Percentiles rank a stretch among this genome's conserved stretches.
These are phyloP conservation scores for Ophonus ardosiacus DNA, from an alignment of 2,888 invertebrate genomes.

Conservation along the genomic window DNA sequence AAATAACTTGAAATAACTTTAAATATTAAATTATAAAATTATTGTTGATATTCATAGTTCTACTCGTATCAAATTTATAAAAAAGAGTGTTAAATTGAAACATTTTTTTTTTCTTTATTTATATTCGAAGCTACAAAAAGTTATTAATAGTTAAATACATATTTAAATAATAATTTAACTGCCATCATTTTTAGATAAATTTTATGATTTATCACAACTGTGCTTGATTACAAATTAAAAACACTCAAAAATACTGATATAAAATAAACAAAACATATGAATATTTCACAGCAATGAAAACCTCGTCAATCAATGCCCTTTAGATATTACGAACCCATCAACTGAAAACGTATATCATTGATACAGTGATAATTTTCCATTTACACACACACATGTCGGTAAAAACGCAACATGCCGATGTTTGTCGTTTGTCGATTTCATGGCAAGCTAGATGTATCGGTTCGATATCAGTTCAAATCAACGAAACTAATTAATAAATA, in stretches of 20 bases:
- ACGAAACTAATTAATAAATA: slow-evolving; percentile 57
- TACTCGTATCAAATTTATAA: neutral
- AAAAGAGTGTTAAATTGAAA: neutral
- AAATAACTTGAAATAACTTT: no score
- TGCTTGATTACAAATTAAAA: slow-evolving; percentile 17
- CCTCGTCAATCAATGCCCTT: slow-evolving; percentile 40
- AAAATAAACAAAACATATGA: slow-evolving; percentile 18
- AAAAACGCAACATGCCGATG: slow-evolving; percentile 20
- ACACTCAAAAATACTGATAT: slow-evolving; percentile 12
- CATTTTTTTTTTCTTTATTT: neutral
- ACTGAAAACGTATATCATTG: slow-evolving; percentile 18
- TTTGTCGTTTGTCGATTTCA: slow-evolving; percentile 43
- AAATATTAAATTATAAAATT: no score
- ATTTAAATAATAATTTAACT: slow-evolving; percentile 9
- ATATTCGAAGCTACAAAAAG: neutral
- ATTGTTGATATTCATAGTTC: neutral
- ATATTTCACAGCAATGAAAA: slow-evolving; percentile 28
- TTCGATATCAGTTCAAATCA: neutral
- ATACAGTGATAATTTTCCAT: slow-evolving; percentile 26
- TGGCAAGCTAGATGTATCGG: slow-evolving; percentile 30
- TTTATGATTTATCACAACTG: slow-evolving; percentile 4
- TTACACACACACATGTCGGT: slow-evolving; percentile 8
- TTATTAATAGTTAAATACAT: neutral
- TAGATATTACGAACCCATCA: slow-evolving; percentile 27
- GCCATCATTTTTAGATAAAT: slow-evolving; percentile 17